Evolutionary conservation across 2,797 vertebrate genomes (phyloP), one percentile per base, ranked within the genome.

Genomic region (Iguana delicatissima): DNA sequence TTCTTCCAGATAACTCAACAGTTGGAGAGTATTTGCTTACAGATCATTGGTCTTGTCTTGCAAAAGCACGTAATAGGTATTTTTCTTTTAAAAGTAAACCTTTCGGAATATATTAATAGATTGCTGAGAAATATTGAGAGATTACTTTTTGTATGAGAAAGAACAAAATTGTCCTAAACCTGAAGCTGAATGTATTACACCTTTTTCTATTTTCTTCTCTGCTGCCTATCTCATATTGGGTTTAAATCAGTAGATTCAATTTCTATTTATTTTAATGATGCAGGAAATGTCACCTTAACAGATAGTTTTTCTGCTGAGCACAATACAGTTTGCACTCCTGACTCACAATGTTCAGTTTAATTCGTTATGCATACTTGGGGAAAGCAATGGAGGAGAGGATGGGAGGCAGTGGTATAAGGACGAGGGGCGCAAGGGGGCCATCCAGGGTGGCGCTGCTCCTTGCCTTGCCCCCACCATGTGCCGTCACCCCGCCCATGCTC

Each of bases 11-110:
- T 99, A 96, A 99, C 98, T 72, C 99, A 99, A 94, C 99, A 99
- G 95, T 95, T 99, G 1, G 99, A 99, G 96, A 98, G 97, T n/a
- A 99, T 99, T 96, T 99, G 99, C 95, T 97, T 99, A 93, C 98
- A 98, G 95, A 99, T 99, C 92, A 99, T 99, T 90, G 99, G 99
- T 67, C 98, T 99, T 29, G 99, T 99, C 94, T 96, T 99, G 91
- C 99, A 99, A 97, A 99, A 99, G 96, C 98, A 98, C 0, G 98
- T 99, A 93, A 99, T 99, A 98, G 99, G 99, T 99, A 98, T 24
- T 22, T 97, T 98, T 95, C 42, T 38, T 42, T 93, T 82, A 80
- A 84, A 88, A 89, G 20, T 69, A 52, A 64, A 73, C 3, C 82
- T 93, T 90, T 18, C 12, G 29, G 26, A 80, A 24, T 69, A 26